Evolutionary conservation across 2,888 invertebrate genomes (phyloP).

Genomic region (Dexiosoma caninum): DNA sequence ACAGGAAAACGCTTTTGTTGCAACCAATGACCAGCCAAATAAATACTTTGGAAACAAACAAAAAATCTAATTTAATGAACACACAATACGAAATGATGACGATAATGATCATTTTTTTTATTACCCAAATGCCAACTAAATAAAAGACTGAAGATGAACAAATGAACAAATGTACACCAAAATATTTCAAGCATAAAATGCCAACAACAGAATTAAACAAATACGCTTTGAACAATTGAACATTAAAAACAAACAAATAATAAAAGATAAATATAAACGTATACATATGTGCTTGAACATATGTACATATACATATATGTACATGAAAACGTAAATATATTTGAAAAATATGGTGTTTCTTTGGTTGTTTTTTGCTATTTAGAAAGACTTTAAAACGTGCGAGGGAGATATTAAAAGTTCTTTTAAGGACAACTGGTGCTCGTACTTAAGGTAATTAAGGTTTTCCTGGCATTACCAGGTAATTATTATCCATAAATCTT

Average conservation of each 20-base stretch:
- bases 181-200: constrained; percentile 59
- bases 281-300: too few species aligned
- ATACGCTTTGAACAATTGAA: constrained; percentile 35
- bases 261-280: too few species aligned
- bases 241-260: constrained; percentile 23
- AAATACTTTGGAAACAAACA: constrained; percentile 5
- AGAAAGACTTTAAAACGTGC: too few species aligned
- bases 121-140: constrained; percentile 17
- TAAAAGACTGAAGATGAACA: background rate
- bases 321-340: constrained; percentile 1
- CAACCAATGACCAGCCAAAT: constrained; percentile 6
- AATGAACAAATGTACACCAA: constrained; percentile 8
- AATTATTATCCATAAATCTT: too few species aligned
- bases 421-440: too few species aligned
- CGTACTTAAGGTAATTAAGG: too few species aligned
- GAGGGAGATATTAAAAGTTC: too few species aligned
- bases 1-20: background rate
- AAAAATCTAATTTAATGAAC: constrained; percentile 40
- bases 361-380: too few species aligned
- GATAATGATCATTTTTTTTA: constrained; percentile 41
- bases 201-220: constrained; percentile 53
- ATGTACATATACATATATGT: too few species aligned
- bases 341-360: constrained; percentile 3
- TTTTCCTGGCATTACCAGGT: too few species aligned
- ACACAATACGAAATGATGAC: constrained; percentile 38